Percentiles rank a stretch among this genome's conserved stretches.
phyloP scores from a whole-genome alignment of 2,888 invertebrate species.

The Drosophila gaucha region DNA sequence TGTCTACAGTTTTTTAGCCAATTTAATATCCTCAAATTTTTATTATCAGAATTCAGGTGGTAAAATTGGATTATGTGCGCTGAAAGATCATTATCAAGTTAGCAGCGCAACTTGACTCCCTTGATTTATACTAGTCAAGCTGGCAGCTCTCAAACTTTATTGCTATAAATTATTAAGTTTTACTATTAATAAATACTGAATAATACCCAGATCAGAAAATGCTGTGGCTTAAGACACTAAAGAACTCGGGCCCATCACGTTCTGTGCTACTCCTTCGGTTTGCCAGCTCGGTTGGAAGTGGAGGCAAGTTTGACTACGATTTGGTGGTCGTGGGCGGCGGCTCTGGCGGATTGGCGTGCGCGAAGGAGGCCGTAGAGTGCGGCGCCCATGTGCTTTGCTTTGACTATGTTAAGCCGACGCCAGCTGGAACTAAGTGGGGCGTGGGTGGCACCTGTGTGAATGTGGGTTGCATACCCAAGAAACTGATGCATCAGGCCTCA shows the following conservation, averaged over 20 bases:
- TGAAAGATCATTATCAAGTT: conserved; percentile 3
- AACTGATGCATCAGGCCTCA: conserved; percentile 98
- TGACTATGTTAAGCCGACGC: conserved; percentile 94
- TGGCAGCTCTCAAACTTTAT: conserved; percentile 10
- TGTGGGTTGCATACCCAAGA: conserved; percentile 99
- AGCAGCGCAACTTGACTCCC: neutral
- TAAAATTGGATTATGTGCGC: too few relatives aligned
- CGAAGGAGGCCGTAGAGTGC: conserved; percentile 92
- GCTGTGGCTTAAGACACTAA: conserved; percentile 21
- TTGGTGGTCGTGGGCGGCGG: conserved; percentile 98
- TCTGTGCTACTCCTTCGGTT: conserved; percentile 1
- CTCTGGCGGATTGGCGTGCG: conserved; percentile 97
- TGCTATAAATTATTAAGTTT: conserved; percentile 31
- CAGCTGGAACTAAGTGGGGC: conserved; percentile 96
- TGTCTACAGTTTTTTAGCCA: too few relatives aligned
- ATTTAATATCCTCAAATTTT: too few relatives aligned
- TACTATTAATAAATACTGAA: neutral
- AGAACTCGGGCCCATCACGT: neutral
- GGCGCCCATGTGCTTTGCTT: conserved; percentile 94
- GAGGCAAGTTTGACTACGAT: conserved; percentile 89
- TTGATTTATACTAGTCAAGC: conserved; percentile 7
- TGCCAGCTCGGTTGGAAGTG: neutral
- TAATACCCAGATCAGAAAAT: conserved; percentile 23
- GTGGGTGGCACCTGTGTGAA: conserved; percentile 99
- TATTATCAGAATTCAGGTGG: too few relatives aligned